Base-by-base conservation (phyloP, 2,797 vertebrate genomes). In the Hydrolagus colliei region DNA sequence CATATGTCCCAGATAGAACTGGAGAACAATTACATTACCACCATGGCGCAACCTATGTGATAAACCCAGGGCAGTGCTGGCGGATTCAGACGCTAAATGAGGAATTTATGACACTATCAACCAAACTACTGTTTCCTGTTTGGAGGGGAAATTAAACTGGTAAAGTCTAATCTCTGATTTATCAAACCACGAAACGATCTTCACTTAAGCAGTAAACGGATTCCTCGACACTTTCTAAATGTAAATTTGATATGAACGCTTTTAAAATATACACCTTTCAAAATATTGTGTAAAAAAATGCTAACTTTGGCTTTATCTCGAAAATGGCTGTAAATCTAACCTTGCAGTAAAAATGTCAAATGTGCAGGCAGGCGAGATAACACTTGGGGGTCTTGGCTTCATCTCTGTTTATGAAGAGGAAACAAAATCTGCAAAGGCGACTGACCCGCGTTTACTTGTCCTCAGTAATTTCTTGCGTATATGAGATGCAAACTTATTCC, bases 331-430 rank as follows among this genome's bases (percentile, higher is more conserved):
- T 94, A 95, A 94, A 95, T 95, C 94, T 68, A 68, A 27, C 32
- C 65, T 94, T 93, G 92, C 90, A 91, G 92, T 91, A 93, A 93
- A 93, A 93, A 84, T 91, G 93, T 94, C 93, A 93, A 93, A 93
- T 71, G 93, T 91, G 92, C 92, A 92, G 86, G 91, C 92, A 90
- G 91, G 92, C 89, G 90, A 94, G 93, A 94, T 95, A 94, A 94
- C 92, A 92, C 93, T 92, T 92, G 93, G 93, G 95, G 94, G 93
- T 94, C 94, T 93, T 93, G 93, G 93, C 92, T 92, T 90, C 91
- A 87, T 92, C 93, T 92, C 91, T 95, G 93, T 94, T 94, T 93
- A 93, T 93, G 93, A 84, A 68, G 79, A 35, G 71, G 41, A 94
- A 92, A 93, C 89, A 88, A 89, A 93, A 92, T 92, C 92, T 90